These are phyloP conservation scores for Gopherus flavomarginatus DNA, from an alignment of 2,113 vertebrate genomes.

Conservation along the genomic window DNA sequence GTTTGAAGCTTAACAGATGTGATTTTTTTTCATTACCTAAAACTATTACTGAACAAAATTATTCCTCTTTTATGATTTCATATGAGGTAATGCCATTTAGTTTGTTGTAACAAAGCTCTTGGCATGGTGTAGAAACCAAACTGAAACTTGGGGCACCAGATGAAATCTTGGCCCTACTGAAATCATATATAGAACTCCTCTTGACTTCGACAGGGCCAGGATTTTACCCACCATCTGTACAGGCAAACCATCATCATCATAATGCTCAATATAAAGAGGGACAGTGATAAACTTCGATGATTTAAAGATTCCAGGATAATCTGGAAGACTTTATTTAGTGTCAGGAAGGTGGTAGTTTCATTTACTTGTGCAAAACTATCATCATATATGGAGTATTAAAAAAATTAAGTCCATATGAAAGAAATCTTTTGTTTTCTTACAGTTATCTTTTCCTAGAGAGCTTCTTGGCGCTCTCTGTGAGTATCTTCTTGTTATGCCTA, in stretches of 20 bases:
- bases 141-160: not conserved
- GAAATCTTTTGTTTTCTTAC: not conserved
- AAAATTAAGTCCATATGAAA: not conserved
- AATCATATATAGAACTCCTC: conserved; percentile 2
- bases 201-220: not conserved
- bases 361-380: not conserved
- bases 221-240: not conserved
- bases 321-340: not conserved
- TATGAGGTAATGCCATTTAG: not conserved
- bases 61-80: not conserved
- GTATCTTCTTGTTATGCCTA: not conserved
- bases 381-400: not conserved
- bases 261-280: not conserved
- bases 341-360: not conserved
- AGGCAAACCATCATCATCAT: not conserved
- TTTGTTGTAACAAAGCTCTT: not conserved
- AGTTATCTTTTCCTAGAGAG: not conserved
- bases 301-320: not conserved
- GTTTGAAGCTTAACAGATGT: not conserved
- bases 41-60: not conserved
- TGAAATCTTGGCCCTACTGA: not conserved
- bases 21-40: not conserved
- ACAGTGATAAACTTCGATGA: not conserved
- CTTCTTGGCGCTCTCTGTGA: not conserved
- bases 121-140: not conserved